Evolutionary conservation across 2,113 vertebrate genomes (phyloP).

Genomic region (Phalacrocorax aristotelis): DNA sequence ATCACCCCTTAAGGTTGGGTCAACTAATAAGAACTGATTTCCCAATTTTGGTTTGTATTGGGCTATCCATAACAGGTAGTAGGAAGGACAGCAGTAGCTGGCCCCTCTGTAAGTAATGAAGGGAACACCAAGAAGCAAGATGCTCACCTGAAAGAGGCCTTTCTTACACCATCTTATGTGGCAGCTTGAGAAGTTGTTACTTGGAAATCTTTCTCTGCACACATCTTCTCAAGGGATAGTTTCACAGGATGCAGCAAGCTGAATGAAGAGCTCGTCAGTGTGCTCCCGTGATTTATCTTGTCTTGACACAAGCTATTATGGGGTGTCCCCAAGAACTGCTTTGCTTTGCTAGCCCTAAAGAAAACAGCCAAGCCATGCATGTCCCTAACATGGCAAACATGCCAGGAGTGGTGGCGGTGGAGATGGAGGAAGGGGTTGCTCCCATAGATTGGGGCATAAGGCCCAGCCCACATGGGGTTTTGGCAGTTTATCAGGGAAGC

Average conservation of each 20-base stretch:
- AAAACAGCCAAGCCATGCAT: neutral
- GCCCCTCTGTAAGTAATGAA: accelerated
- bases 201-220: neutral
- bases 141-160: neutral
- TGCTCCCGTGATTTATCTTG: neutral
- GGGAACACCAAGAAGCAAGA: neutral
- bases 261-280: neutral
- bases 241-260: neutral
- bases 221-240: neutral
- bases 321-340: neutral
- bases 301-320: accelerated
- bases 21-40: neutral
- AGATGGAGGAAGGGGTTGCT: neutral
- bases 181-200: neutral
- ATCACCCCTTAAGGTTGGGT: neutral
- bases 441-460: accelerated
- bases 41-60: neutral
- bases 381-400: neutral
- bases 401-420: neutral
- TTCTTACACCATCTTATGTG: neutral
- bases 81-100: neutral
- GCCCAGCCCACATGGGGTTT: neutral
- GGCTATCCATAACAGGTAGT: neutral
- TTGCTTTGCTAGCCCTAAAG: neutral
- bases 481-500: neutral